Evolutionary conservation across 92 coral and sea anemone genomes (phyloP), one percentile per base, ranked within the genome.

Genomic region (Umimayanthus kanabou): DNA sequence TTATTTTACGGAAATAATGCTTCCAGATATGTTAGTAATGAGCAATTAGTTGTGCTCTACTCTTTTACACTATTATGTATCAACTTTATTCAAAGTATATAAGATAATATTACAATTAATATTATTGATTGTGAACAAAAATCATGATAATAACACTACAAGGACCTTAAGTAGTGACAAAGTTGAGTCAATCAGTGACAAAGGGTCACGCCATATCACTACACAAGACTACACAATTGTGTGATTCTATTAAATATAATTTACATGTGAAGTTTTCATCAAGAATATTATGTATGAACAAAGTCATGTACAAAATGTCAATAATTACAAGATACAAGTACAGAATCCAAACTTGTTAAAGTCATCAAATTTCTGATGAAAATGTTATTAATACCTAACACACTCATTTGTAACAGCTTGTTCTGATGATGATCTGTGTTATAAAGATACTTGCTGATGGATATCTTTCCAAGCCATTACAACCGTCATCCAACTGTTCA

Each of bases 161-260:
- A 20, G 26, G 69, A 22, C 26, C 58, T 53, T 16, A 20, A 61
- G 69, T 5, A 61, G 69, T 18, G 69, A 61, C 26, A 61, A 18
- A 61, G 22, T 61, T 18, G 69, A 61, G 47, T 33, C 84, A 80
- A 14, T 15, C 49, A 30, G 23, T 45, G 61, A 79, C 55, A 79
- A 26, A 47, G n/a, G 20, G 49, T 9, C 79, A 74, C 64, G 0
- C 23, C 61, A 22, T 42, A 40, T 40, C 49, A 76, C 50, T 25
- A 79, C 67, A 50, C 11, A 11, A 79, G 66, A 49, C 70, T 80
- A 80, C 49, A 57, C 45, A 80, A 53, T 55, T 57, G 29, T 16
- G 49, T 53, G 33, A 29, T 79, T 57, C 71, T 80, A 72, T 72
- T 80, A 80, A 80, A 80, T 80, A 80, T 67, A 80, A 80, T 57